Percentiles rank a stretch among this genome's conserved stretches.
Conservation (phyloP, 2,113 vertebrate genomes). For the Raja brachyura region DNA sequence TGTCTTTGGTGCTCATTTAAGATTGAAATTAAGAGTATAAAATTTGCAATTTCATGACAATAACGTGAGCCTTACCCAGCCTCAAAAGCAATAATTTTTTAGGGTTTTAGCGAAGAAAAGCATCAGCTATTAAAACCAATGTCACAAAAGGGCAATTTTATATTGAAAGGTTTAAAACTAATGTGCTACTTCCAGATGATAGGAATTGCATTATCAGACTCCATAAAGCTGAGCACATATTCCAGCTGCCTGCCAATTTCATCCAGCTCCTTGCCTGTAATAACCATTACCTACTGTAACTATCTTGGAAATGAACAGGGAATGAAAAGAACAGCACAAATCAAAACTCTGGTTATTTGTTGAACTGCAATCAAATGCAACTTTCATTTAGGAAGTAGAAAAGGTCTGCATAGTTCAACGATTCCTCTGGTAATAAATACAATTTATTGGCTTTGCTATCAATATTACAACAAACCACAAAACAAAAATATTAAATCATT, state of each 20-base stretch:
- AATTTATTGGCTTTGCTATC: background rate
- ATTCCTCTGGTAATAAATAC: background rate
- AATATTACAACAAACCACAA: background rate
- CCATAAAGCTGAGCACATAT: background rate
- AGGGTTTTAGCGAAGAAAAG: background rate
- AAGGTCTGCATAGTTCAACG: too few species aligned
- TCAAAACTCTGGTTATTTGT: background rate
- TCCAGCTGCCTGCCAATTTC: background rate
- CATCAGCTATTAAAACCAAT: background rate
- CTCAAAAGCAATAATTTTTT: background rate
- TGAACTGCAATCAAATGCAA: background rate
- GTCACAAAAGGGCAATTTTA: background rate
- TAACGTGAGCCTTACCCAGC: background rate
- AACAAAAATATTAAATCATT: background rate
- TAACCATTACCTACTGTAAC: background rate
- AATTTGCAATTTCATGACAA: background rate
- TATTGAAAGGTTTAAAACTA: background rate
- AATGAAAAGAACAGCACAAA: background rate
- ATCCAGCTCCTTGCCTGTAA: background rate
- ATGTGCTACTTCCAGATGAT: background rate
- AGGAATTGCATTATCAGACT: background rate
- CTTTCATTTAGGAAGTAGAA: background rate
- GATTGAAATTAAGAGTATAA: background rate
- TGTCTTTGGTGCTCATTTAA: too few species aligned
- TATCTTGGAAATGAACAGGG: background rate